Evolutionary conservation across 1,140 invertebrate species (phyloP).

Genomic region (Ctenoplectra terminalis): DNA sequence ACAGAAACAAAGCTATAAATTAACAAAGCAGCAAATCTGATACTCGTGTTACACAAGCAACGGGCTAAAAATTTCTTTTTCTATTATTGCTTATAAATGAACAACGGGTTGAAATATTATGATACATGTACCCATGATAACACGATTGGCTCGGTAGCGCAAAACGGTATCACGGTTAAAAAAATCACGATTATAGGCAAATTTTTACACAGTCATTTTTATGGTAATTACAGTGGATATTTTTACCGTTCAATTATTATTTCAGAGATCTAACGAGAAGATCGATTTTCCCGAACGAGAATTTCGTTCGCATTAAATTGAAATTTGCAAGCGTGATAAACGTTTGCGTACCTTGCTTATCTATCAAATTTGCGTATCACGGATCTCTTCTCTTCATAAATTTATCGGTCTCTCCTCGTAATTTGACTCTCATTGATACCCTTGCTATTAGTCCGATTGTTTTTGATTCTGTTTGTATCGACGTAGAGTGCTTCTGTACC

Average conservation of each 20-base stretch:
- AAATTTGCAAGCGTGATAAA: background rate
- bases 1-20: background rate
- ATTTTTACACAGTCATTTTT: constrained; percentile 26
- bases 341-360: background rate
- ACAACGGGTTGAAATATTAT: background rate
- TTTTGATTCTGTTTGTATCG: too few species aligned
- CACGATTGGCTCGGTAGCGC: background rate
- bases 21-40: background rate
- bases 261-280: background rate
- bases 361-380: background rate
- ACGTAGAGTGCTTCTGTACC: too few species aligned
- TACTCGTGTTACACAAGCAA: background rate
- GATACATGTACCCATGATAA: too few species aligned
- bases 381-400: background rate
- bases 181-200: background rate
- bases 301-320: background rate
- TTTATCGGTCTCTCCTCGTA: background rate
- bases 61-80: background rate
- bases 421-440: background rate
- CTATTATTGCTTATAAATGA: background rate
- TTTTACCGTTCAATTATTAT: too few species aligned
- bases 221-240: background rate
- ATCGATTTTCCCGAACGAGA: background rate
- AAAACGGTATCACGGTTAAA: too few species aligned
- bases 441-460: background rate